Base-by-base conservation (phyloP, 2,797 vertebrate genomes). In the Synanceia verrucosa region DNA sequence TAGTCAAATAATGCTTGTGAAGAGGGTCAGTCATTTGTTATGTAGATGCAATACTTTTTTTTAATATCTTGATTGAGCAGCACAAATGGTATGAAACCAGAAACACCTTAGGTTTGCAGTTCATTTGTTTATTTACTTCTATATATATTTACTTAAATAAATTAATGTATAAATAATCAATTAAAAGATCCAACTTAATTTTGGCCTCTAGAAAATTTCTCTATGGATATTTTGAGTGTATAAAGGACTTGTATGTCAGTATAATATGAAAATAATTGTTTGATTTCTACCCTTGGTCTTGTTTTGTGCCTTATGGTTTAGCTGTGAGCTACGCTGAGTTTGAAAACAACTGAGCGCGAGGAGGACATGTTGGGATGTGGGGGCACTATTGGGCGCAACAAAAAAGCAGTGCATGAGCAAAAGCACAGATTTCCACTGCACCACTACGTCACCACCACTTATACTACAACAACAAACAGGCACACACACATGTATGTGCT, bases 361-460 rank as follows among this genome's bases (percentile, higher is more conserved):
- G 7, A 73, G 34, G 41, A 57, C 5, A 61, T 73, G 18, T 59
- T 34, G 16, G 34, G 37, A 76, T 48, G 24, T 70, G 55, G 69
- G 55, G 60, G 48, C 65, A 79, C 60, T 70, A 78, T 58, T 74
- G 64, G 73, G 16, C 11, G 18, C 58, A 33, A 56, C 33, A 81
- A 72, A 43, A 66, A 73, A 70, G 68, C 52, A 84, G 57, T 64
- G 64, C 78, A 64, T 76, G 57, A 83, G 61, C 47, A 75, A 78
- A 69, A 82, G 60, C 65, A 73, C 43, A 67, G 60, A 82, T 79
- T 64, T 75, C 44, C 79, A 81, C 79, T 89, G 84, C 89, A 88
- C 68, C 74, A 81, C 67, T 83, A 81, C 70, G 58, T 83, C 83
- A 85, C 78, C 63, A 64, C 66, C 70, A 80, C 59, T 74, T 55